Evolutionary conservation across 1,140 invertebrate species (phyloP).

Genomic region (Eurosta solidaginis): DNA sequence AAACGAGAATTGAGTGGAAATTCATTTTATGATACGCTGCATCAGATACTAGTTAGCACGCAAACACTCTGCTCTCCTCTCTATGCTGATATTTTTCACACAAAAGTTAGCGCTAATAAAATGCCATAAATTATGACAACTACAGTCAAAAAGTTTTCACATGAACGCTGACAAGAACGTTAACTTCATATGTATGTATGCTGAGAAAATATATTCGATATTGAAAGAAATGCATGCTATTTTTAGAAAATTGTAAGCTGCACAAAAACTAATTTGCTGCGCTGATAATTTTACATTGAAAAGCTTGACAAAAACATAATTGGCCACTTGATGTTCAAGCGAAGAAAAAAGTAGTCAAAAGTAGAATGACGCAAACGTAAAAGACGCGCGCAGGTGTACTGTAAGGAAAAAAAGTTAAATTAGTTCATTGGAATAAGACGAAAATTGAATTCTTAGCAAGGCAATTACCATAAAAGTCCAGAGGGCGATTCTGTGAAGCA

Average conservation of each 20-base stretch:
- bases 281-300: slow-evolving; percentile 4
- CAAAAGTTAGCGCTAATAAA: background rate
- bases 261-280: background rate
- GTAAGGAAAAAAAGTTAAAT: background rate
- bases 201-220: too few species aligned
- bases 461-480: too few species aligned
- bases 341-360: too few species aligned
- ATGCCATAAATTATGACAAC: slow-evolving; percentile 9
- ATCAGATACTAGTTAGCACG: too few species aligned
- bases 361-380: background rate
- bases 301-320: background rate
- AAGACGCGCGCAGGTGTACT: background rate
- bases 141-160: background rate
- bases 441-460: too few species aligned
- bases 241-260: background rate
- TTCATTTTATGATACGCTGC: background rate
- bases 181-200: background rate
- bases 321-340: background rate
- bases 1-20: background rate
- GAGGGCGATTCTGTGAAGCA: too few species aligned
- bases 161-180: background rate
- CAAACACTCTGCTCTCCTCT: background rate
- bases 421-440: too few species aligned
- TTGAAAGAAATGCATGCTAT: too few species aligned
- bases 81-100: too few species aligned